A percentile compares a stretch with the other conserved stretches of the same genome.
Conservation (phyloP, 2,888 invertebrate genomes). For the Drosophila putrida region DNA sequence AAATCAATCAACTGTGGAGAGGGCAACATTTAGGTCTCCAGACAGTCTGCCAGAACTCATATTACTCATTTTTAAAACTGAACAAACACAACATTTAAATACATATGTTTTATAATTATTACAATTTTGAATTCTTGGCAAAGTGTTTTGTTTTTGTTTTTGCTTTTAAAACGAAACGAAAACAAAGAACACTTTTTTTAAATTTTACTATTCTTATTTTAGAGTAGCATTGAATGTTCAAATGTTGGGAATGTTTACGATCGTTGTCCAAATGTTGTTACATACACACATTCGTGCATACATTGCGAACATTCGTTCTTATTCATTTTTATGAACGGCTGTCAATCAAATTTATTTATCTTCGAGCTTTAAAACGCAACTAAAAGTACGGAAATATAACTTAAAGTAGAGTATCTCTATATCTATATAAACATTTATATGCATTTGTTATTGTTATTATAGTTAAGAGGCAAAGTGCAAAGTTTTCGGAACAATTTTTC, state of each 20-base stretch:
- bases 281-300: slow-evolving; percentile 14
- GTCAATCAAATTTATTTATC: slow-evolving; percentile 66
- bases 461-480: slow-evolving; percentile 49
- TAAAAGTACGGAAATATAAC: slow-evolving; percentile 65
- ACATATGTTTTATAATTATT: slow-evolving; percentile 9
- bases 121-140: slow-evolving; percentile 12
- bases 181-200: slow-evolving; percentile 17
- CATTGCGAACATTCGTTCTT: slow-evolving; percentile 10
- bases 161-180: slow-evolving; percentile 10
- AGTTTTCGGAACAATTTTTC: slow-evolving; percentile 61
- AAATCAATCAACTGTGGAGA: slow-evolving; percentile 27
- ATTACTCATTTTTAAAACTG: slow-evolving; percentile 8
- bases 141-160: slow-evolving; percentile 19
- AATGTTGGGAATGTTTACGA: slow-evolving; percentile 31
- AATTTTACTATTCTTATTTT: slow-evolving; percentile 8
- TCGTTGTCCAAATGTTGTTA: slow-evolving; percentile 27
- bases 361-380: slow-evolving; percentile 41
- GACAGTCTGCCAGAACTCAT: slow-evolving; percentile 14
- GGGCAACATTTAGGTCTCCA: slow-evolving; percentile 20
- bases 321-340: slow-evolving; percentile 55
- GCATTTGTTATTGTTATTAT: slow-evolving; percentile 16
- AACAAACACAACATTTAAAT: slow-evolving; percentile 11
- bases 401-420: slow-evolving; percentile 45
- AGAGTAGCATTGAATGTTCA: slow-evolving; percentile 21
- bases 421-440: slow-evolving; percentile 10